A percentile compares a stretch with the other conserved stretches of the same genome.
These are phyloP conservation scores for Sebastes oblongus DNA, from an alignment of 2,797 vertebrate genomes.

Conservation along the genomic window DNA sequence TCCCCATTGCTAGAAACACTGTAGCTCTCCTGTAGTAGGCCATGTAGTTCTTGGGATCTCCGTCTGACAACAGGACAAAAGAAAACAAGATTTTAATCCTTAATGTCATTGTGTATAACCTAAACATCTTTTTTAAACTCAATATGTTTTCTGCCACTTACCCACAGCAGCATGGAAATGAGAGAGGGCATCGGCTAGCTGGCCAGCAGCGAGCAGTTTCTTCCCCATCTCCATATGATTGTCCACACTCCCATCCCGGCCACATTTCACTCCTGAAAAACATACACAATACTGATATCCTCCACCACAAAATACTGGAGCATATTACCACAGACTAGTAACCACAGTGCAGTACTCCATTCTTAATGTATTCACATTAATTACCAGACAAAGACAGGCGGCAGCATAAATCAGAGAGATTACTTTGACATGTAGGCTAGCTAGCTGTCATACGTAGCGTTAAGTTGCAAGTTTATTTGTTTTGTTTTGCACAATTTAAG, in stretches of 20 bases:
- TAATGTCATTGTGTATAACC: not conserved
- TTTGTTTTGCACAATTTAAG: no score
- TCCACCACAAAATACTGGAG: not conserved
- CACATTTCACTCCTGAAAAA: constrained; percentile 88
- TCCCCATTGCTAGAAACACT: constrained; percentile 96
- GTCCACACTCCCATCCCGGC: constrained; percentile 91
- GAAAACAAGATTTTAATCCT: not conserved
- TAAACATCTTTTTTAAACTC: not conserved
- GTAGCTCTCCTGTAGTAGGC: constrained; percentile 97
- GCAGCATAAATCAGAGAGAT: not conserved
- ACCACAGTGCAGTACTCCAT: no score
- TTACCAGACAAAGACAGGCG: not conserved
- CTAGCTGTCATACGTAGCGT: no score
- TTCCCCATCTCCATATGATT: constrained; percentile 98
- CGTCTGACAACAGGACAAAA: constrained; percentile 80
- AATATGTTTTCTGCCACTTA: constrained; percentile 68
- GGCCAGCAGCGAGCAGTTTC: constrained; percentile 95
- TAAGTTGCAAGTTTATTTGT: no score
- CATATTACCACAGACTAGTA: not conserved
- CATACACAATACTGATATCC: not conserved
- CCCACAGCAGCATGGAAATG: constrained; percentile 97
- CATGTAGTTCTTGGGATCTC: constrained; percentile 94
- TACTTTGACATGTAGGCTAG: not conserved
- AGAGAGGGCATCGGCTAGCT: constrained; percentile 95
- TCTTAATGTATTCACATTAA: not conserved